Percentiles rank a stretch among this genome's conserved stretches.
Evolutionary conservation across 2,888 invertebrate species (phyloP).

Genomic region (Stenurella melanura): DNA sequence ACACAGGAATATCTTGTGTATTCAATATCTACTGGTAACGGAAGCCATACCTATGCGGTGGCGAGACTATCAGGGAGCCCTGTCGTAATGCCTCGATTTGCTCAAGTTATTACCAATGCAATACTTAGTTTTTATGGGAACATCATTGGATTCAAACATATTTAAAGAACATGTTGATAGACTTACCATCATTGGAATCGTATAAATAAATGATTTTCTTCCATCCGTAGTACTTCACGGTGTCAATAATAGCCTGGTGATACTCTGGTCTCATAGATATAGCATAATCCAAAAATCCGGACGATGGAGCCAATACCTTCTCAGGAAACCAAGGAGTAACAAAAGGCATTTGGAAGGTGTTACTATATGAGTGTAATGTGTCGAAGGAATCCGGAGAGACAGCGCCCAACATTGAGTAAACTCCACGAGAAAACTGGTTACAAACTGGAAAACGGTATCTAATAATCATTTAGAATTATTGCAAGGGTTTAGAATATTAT

Average conservation of each 20-base stretch:
- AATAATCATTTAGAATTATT: too few species aligned
- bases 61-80: too few species aligned
- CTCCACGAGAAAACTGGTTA: conserved; percentile 91
- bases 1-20: too few species aligned
- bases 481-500: too few species aligned
- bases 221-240: conserved; percentile 95
- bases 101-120: too few species aligned
- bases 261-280: conserved; percentile 97
- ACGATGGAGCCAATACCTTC: conserved; percentile 90
- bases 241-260: conserved; percentile 95
- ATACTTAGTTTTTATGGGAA: too few species aligned
- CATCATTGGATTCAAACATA: too few species aligned
- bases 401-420: conserved; percentile 92
- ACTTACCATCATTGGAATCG: conserved; percentile 93
- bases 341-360: conserved; percentile 96
- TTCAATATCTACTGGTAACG: too few species aligned
- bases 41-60: too few species aligned
- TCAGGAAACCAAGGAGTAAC: conserved; percentile 96
- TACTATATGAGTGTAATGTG: conserved; percentile 94
- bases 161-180: neutral
- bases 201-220: conserved; percentile 91
- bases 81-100: too few species aligned
- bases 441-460: conserved; percentile 81
- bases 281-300: conserved; percentile 92
- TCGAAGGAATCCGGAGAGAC: conserved; percentile 96